Conservation (phyloP, 2,888 invertebrate species). For the Agrilus biguttatus region DNA sequence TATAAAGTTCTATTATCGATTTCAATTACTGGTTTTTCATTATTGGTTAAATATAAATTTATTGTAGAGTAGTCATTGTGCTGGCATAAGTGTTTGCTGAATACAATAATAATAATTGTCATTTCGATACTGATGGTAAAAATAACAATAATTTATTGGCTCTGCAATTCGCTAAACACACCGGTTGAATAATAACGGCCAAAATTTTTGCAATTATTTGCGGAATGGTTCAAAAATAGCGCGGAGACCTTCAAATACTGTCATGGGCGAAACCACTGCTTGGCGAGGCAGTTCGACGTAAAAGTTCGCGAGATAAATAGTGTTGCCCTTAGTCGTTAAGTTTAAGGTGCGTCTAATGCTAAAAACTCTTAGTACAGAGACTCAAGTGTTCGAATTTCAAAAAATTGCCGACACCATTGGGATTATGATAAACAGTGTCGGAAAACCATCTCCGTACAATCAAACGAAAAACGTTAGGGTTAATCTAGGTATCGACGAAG, state of each 20-base stretch:
- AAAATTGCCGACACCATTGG: slow-evolving; percentile 6
- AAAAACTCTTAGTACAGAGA: slow-evolving; percentile 1
- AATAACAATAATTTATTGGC: too few relatives aligned
- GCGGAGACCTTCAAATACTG: slow-evolving; percentile 13
- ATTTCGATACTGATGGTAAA: too few relatives aligned
- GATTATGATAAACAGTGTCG: slow-evolving; percentile 2
- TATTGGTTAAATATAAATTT: too few relatives aligned
- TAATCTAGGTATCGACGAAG: slow-evolving; percentile 42
- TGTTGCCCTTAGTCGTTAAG: not conserved
- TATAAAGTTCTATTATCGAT: too few relatives aligned
- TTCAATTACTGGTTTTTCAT: too few relatives aligned
- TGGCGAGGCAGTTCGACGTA: slow-evolving; percentile 9
- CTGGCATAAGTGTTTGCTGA: too few relatives aligned
- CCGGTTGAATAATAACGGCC: too few relatives aligned
- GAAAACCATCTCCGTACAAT: slow-evolving; percentile 1
- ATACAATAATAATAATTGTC: too few relatives aligned
- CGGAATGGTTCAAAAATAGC: slow-evolving; percentile 14
- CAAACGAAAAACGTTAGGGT: slow-evolving; percentile 19
- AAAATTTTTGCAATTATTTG: slow-evolving; percentile 11
- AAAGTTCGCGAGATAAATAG: slow-evolving; percentile 6
- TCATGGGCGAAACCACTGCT: slow-evolving; percentile 9
- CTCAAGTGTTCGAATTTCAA: slow-evolving; percentile 8
- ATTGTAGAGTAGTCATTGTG: too few relatives aligned
- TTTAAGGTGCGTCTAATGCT: not conserved
- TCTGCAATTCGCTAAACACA: too few relatives aligned